A percentile compares a stretch with the other conserved stretches of the same genome.
phyloP scores from a whole-genome alignment of 2,113 vertebrate species.

The Hippocampus guttulatus region DNA sequence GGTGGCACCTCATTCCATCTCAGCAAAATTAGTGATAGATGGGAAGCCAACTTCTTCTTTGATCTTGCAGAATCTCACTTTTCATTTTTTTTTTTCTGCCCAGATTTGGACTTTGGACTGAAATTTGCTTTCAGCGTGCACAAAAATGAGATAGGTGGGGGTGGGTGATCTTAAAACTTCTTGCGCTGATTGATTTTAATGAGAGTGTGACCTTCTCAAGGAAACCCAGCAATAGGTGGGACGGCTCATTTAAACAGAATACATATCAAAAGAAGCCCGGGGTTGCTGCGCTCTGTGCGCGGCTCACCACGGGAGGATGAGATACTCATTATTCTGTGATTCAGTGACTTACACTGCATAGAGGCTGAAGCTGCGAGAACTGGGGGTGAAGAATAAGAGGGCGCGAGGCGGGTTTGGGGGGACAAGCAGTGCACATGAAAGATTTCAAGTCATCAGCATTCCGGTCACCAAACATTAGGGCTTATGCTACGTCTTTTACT shows the following conservation, averaged over 20 bases:
- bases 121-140: conserved; percentile 12
- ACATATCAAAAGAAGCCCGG: conserved; percentile 52
- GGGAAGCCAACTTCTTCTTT: conserved; percentile 37
- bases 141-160: conserved; percentile 14
- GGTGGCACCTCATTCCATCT: conserved; percentile 37
- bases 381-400: conserved; percentile 24
- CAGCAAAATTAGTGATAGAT: conserved; percentile 35
- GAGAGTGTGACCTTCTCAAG: conserved; percentile 50
- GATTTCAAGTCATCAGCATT: conserved; percentile 63
- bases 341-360: conserved; percentile 40
- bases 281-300: conserved; percentile 42
- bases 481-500: conserved; percentile 48
- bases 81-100: conserved; percentile 9
- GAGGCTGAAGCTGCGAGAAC: conserved; percentile 30
- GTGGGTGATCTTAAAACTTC: conserved; percentile 50
- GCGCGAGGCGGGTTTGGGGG: conserved; percentile 33
- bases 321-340: conserved; percentile 62
- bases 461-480: conserved; percentile 53
- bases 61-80: conserved; percentile 34
- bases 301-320: conserved; percentile 43
- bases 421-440: conserved; percentile 14
- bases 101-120: conserved; percentile 33
- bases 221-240: conserved; percentile 50
- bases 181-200: conserved; percentile 59
- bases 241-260: conserved; percentile 55